Base-by-base conservation (phyloP, 1,140 invertebrate species). In the Plodia interpunctella region DNA sequence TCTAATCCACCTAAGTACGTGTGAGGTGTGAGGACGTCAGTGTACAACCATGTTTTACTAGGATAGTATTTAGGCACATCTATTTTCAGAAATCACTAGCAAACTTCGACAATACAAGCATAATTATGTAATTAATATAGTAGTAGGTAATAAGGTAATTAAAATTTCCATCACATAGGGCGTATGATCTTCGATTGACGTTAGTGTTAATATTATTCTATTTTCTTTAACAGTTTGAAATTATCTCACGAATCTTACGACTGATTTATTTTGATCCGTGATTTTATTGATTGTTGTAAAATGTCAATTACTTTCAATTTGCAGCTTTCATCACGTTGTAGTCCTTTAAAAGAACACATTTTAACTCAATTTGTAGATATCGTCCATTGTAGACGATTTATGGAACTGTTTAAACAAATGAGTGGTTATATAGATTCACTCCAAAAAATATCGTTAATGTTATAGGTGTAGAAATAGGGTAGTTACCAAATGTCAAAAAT, bases 91-190 rank as follows among this genome's bases (percentile, higher is more conserved):
- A 44, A n/a, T 44, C 38, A 44, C 38, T 44, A 15, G 38, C 38
- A 44, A 44, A 44, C 38, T 44, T 15, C 38, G 38, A 44, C 38
- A 44, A 44, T 44, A 44, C 38, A 44, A 44, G 38, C 38, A 44
- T 44, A 44, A 44, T 44, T 44, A 44, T 44, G 38, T 44, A 15
- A 44, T 44, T 44, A 44, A 44, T 44, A n/a, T 44, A 44, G 38
- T 44, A 15, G 2, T 44, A 44, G 38, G 8, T 15, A 15, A 15
- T 44, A 44, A 44, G 38, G 38, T 44, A 15, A 15, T 44, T 15
- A 15, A 44, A 44, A 44, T 44, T 5, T 15, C n/a, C 13, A 44
- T n/a, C 15, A 17, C 13, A 2, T 44, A 44, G 15, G 13, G 15
- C 15, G 38, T 44, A 44, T 44, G 38, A 6, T 44, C 13, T 15